A percentile compares a stretch with the other conserved stretches of the same genome.
phyloP scores from a whole-genome alignment of 2,113 vertebrate genomes.

The Syngnathus scovelli region DNA sequence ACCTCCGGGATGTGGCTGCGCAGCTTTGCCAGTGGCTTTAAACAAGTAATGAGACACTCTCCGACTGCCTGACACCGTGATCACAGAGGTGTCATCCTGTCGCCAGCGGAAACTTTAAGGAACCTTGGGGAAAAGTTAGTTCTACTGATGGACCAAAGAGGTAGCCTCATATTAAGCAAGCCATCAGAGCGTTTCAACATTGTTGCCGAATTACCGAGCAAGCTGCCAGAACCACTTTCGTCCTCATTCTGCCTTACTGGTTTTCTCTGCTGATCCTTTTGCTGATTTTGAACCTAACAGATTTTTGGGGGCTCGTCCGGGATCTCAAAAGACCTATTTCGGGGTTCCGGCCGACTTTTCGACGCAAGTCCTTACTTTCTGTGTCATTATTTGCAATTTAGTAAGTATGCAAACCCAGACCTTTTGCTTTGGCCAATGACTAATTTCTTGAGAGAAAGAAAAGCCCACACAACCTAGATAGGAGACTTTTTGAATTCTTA shows the following conservation, averaged over 20 bases:
- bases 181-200: neutral
- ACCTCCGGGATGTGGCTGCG: slow-evolving; percentile 53
- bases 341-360: too few species aligned
- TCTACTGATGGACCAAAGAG: slow-evolving; percentile 22
- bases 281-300: too few species aligned
- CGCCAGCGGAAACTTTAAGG: slow-evolving; percentile 41
- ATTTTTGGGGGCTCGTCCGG: too few species aligned
- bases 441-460: neutral
- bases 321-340: too few species aligned
- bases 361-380: too few species aligned
- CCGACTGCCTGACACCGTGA: slow-evolving; percentile 41
- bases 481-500: neutral
- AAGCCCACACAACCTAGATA: neutral
- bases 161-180: slow-evolving; percentile 19
- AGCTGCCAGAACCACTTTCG: neutral
- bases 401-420: neutral
- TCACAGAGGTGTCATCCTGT: slow-evolving; percentile 62
- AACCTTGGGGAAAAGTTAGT: slow-evolving; percentile 30
- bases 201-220: neutral
- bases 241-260: neutral
- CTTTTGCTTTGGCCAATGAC: neutral
- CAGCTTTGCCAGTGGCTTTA: slow-evolving; percentile 51
- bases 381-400: neutral
- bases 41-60: slow-evolving; percentile 63
- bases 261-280: too few species aligned